Percentiles rank a stretch among this genome's conserved stretches.
Conservation (phyloP, 2,888 invertebrate species). For the Pristionchus maxplancki region DNA sequence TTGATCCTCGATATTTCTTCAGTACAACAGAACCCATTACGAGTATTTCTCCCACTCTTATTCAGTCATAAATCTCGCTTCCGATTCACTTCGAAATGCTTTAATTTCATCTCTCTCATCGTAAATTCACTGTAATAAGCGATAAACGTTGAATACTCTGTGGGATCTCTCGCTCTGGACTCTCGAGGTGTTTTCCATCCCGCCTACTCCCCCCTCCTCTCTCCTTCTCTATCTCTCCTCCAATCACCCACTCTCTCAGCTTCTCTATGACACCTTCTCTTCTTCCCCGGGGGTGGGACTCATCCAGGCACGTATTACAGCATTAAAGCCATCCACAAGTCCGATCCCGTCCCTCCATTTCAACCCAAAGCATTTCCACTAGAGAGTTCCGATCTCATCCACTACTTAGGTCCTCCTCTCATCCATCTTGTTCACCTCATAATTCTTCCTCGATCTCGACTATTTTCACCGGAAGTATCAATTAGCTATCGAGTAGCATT, state of each 20-base stretch:
- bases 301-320: conserved; percentile 52
- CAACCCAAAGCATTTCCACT: not conserved
- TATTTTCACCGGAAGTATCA: not conserved
- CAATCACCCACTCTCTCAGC: not conserved
- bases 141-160: conserved; percentile 41
- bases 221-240: conserved; percentile 28
- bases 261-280: conserved; percentile 17
- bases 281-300: conserved; percentile 47
- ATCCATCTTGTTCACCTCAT: not conserved
- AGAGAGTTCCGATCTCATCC: not conserved
- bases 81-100: not conserved
- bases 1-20: not conserved
- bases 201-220: conserved; percentile 40
- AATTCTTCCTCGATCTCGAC: not conserved
- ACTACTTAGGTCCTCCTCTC: not conserved
- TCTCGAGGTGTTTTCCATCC: conserved; percentile 47
- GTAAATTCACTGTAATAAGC: conserved; percentile 45
- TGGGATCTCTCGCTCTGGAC: conserved; percentile 18
- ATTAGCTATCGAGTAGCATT: not conserved
- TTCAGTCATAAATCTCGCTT: conserved; percentile 29
- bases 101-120: conserved; percentile 10
- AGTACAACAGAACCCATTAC: conserved; percentile 2
- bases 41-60: conserved; percentile 17
- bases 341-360: conserved; percentile 41
- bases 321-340: conserved; percentile 51